Conservation (phyloP, 2,797 vertebrate genomes). For the Typhlichthys subterraneus region DNA sequence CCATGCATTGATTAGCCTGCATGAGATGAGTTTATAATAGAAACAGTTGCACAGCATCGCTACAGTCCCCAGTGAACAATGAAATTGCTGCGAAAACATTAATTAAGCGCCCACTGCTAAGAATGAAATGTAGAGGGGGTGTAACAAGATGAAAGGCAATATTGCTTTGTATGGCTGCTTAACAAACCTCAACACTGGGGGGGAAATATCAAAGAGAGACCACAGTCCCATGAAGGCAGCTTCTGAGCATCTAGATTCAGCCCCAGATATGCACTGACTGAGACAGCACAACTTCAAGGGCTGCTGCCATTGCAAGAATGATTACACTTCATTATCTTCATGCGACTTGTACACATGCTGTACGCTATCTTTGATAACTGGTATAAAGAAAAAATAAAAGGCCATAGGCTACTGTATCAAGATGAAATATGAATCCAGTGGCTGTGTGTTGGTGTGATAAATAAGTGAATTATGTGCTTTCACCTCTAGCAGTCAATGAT, state of each 20-base stretch:
- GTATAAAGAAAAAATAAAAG: conserved; percentile 42
- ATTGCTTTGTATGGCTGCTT: conserved; percentile 58
- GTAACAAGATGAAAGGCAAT: conserved; percentile 62
- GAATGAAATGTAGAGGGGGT: conserved; percentile 42
- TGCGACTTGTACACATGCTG: conserved; percentile 33
- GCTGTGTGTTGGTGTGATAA: conserved; percentile 15
- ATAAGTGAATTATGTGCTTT: conserved; percentile 17
- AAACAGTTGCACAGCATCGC: conserved; percentile 51
- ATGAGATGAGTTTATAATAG: conserved; percentile 52
- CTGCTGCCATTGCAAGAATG: conserved; percentile 45
- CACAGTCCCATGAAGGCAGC: conserved; percentile 49
- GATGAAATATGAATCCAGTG: conserved; percentile 29
- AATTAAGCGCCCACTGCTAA: conserved; percentile 65
- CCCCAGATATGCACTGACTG: conserved; percentile 47
- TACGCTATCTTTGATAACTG: conserved; percentile 39
- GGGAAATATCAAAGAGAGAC: conserved; percentile 61
- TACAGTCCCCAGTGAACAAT: conserved; percentile 55
- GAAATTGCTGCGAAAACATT: conserved; percentile 67
- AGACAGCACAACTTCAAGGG: conserved; percentile 58
- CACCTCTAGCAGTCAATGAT: conserved; percentile 28
- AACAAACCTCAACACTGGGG: conserved; percentile 55
- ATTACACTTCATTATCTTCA: conserved; percentile 62
- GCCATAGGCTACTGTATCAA: conserved; percentile 25
- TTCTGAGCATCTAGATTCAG: conserved; percentile 38
- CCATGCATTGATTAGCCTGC: conserved; percentile 47